Conservation (phyloP, 2,113 vertebrate species). For the Gadus chalcogrammus region DNA sequence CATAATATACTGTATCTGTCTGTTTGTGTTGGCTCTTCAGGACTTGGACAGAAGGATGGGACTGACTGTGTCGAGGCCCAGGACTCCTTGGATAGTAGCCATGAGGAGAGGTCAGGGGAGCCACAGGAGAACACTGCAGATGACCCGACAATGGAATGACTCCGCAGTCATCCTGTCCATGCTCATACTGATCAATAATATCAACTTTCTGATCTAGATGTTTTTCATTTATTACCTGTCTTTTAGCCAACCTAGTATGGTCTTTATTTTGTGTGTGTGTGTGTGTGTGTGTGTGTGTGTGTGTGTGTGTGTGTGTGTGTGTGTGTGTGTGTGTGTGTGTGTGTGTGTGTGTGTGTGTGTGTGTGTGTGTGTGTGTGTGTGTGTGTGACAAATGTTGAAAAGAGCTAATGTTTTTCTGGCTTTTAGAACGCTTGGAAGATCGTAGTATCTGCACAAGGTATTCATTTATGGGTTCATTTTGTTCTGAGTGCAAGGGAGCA, state of each 20-base stretch:
- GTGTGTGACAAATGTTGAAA: slow-evolving; percentile 50
- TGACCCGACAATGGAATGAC: background rate
- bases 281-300: slow-evolving; percentile 67
- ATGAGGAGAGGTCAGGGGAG: slow-evolving; percentile 33
- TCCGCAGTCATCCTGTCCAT: too few species aligned
- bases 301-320: slow-evolving; percentile 67
- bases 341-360: slow-evolving; percentile 67
- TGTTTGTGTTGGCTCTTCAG: slow-evolving; percentile 44
- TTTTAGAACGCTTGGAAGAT: too few species aligned
- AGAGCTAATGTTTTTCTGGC: too few species aligned
- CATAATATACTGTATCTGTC: background rate
- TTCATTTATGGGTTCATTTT: too few species aligned
- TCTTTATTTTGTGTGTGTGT: slow-evolving; percentile 48
- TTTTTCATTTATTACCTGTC: too few species aligned
- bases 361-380: slow-evolving; percentile 59
- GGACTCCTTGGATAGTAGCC: slow-evolving; percentile 36
- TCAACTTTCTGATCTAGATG: too few species aligned
- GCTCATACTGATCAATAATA: too few species aligned
- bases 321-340: slow-evolving; percentile 67
- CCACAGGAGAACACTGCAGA: slow-evolving; percentile 10
- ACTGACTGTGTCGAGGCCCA: slow-evolving; percentile 19
- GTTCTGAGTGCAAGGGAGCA: too few species aligned
- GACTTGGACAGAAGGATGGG: slow-evolving; percentile 40
- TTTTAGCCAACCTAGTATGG: too few species aligned
- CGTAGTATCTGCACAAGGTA: too few species aligned